A percentile compares a stretch with the other conserved stretches of the same genome.
These are phyloP conservation scores for Penaeus japonicus DNA, from an alignment of 1,140 invertebrate species.

Conservation along the genomic window DNA sequence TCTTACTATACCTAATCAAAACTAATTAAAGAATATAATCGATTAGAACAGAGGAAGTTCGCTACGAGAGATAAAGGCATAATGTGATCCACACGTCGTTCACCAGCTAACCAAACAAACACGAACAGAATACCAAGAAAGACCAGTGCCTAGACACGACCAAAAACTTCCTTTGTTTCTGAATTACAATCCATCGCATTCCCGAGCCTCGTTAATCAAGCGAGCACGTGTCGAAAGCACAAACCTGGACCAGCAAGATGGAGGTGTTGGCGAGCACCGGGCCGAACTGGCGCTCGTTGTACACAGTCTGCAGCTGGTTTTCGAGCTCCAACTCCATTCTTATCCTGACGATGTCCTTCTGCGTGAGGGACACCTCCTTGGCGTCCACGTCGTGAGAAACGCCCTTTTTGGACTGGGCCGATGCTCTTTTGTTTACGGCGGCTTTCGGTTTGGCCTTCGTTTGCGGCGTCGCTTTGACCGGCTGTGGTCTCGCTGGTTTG, in stretches of 20 bases:
- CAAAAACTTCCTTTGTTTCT: neutral
- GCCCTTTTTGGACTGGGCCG: neutral
- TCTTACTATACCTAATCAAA: too few species aligned
- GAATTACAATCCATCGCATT: neutral
- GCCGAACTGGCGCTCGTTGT: slow-evolving; percentile 29
- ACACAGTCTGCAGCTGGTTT: slow-evolving; percentile 42
- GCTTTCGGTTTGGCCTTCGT: neutral
- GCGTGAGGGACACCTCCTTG: slow-evolving; percentile 38
- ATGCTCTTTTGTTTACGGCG: neutral
- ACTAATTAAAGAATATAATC: too few species aligned
- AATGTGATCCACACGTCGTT: too few species aligned
- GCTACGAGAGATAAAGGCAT: too few species aligned
- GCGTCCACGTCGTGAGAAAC: slow-evolving; percentile 43
- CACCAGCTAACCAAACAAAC: too few species aligned
- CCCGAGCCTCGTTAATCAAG: neutral
- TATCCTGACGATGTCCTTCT: slow-evolving; percentile 19
- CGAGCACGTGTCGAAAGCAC: neutral
- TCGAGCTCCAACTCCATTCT: slow-evolving; percentile 13
- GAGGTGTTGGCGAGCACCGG: slow-evolving; percentile 34
- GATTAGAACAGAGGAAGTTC: too few species aligned
- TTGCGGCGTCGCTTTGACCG: neutral
- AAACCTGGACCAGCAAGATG: slow-evolving; percentile 50
- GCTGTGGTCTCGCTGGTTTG: neutral
- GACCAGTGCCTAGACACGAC: neutral
- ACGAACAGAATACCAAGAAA: neutral